Percentiles rank a stretch among this genome's conserved stretches.
These are phyloP conservation scores for Nowickia ferox DNA, from an alignment of 2,888 invertebrate genomes.

Conservation along the genomic window DNA sequence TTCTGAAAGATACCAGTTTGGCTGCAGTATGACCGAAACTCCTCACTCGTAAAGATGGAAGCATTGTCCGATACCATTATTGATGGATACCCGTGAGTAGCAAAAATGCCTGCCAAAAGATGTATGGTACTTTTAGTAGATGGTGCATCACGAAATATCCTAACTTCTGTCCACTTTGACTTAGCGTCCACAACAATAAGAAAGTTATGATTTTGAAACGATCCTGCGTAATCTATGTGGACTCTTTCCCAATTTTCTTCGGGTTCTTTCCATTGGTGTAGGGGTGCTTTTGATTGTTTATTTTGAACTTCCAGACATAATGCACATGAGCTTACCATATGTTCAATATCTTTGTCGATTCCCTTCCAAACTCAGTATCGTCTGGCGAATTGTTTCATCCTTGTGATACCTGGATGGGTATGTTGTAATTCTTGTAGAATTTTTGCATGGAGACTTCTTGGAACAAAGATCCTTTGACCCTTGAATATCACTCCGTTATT, in stretches of 20 bases:
- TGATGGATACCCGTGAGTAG: slow-evolving; percentile 43
- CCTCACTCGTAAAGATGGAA: slow-evolving; percentile 32
- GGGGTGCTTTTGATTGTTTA: neutral
- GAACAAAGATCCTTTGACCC: neutral
- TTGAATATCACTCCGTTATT: no score
- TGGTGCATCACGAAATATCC: slow-evolving; percentile 16
- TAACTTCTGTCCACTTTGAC: slow-evolving; percentile 39
- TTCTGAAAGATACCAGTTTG: neutral
- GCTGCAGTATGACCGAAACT: neutral
- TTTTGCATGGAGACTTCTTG: neutral
- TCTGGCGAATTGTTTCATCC: neutral
- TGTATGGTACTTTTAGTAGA: slow-evolving; percentile 9
- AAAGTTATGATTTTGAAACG: slow-evolving; percentile 35
- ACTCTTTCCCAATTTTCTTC: no score
- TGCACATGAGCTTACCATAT: neutral
- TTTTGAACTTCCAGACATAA: neutral
- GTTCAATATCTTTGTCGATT: neutral
- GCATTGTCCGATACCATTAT: slow-evolving; percentile 48
- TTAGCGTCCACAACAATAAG: slow-evolving; percentile 27
- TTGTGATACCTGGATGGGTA: neutral
- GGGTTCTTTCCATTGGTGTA: neutral
- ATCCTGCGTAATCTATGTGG: no score
- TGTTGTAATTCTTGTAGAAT: neutral
- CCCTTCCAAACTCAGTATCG: neutral
- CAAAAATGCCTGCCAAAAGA: neutral